Percentiles rank a stretch among this genome's conserved stretches.
Evolutionary conservation across 2,113 vertebrate species (phyloP).

Genomic region (Suricata suricatta): DNA sequence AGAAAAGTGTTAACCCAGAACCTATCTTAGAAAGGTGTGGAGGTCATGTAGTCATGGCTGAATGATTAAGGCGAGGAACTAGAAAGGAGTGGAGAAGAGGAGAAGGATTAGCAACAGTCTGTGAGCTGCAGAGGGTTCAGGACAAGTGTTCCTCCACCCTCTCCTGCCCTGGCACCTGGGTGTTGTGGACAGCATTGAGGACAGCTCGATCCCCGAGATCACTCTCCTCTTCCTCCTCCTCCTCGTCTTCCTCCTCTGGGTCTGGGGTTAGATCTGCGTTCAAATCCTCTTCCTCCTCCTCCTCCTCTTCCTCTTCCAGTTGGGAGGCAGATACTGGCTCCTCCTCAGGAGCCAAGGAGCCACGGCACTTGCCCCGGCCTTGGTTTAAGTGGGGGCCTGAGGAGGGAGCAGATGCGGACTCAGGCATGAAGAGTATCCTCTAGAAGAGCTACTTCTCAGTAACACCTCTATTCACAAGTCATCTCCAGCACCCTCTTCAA

Average conservation of each 20-base stretch:
- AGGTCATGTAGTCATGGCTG: background rate
- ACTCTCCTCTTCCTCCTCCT: slow-evolving; percentile 26
- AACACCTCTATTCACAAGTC: background rate
- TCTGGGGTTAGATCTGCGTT: slow-evolving; percentile 19
- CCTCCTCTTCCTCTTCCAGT: background rate
- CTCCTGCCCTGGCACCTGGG: slow-evolving; percentile 76
- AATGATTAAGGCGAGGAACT: background rate
- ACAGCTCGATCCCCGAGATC: slow-evolving; percentile 91
- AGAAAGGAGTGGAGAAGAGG: background rate
- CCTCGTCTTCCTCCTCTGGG: slow-evolving; percentile 72
- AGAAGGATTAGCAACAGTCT: background rate
- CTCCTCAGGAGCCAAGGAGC: background rate
- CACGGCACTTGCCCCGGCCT: background rate
- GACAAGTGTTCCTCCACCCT: background rate
- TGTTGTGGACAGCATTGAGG: slow-evolving; percentile 88
- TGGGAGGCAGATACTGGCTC: background rate
- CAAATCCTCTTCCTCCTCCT: slow-evolving; percentile 17
- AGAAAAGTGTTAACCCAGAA: background rate
- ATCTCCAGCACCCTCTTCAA: background rate
- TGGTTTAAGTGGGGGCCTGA: slow-evolving; percentile 29
- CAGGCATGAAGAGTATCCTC: background rate
- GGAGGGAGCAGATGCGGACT: background rate
- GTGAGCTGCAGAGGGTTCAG: background rate
- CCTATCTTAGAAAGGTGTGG: background rate
- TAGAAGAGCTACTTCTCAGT: background rate